Evolutionary conservation across 2,797 vertebrate genomes (phyloP).

Genomic region (Trichosurus vulpecula): DNA sequence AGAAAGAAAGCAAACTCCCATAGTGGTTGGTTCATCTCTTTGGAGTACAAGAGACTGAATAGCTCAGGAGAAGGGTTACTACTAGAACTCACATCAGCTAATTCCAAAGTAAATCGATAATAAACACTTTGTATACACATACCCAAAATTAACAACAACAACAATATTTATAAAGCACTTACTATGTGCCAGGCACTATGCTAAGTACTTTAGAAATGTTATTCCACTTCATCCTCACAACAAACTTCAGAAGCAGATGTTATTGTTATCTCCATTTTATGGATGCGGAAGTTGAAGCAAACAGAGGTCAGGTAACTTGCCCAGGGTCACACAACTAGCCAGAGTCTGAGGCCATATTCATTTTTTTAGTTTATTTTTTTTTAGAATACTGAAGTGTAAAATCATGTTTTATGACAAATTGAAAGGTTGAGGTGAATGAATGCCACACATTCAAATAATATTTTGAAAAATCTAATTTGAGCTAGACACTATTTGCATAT

Average conservation of each 20-base stretch:
- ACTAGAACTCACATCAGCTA: neutral
- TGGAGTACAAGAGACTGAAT: neutral
- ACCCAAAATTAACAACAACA: neutral
- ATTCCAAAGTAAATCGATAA: neutral
- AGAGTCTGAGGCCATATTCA: neutral
- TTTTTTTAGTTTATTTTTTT: conserved; percentile 52
- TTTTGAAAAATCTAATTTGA: conserved; percentile 64
- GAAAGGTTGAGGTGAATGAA: conserved; percentile 59
- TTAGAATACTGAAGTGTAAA: conserved; percentile 74
- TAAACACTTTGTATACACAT: neutral
- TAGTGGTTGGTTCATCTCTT: neutral
- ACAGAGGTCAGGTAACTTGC: neutral
- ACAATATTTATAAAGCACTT: neutral
- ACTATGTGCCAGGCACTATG: neutral
- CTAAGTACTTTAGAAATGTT: neutral
- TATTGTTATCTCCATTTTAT: neutral
- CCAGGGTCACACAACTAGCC: neutral
- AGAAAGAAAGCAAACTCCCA: neutral
- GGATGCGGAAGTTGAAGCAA: neutral
- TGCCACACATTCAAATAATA: conserved; percentile 52
- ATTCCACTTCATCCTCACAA: neutral
- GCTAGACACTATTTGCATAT: conserved; percentile 22
- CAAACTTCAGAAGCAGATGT: neutral
- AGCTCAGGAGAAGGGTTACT: neutral
- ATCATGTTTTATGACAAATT: conserved; percentile 67